phyloP scores from a whole-genome alignment of 2,888 invertebrate species.

The Lasioglossum leucozonium region DNA sequence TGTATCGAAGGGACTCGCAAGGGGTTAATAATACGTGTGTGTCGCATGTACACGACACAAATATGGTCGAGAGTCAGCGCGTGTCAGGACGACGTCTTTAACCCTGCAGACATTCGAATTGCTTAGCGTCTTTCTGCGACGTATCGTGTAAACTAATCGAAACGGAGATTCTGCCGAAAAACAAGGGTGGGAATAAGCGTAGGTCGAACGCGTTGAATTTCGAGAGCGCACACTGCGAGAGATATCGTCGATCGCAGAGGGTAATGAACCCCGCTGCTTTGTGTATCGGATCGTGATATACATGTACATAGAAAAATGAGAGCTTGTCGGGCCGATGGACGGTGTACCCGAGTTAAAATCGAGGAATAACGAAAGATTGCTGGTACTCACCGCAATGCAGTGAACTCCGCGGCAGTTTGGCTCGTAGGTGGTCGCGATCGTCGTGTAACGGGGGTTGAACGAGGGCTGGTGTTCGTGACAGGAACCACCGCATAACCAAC shows the following conservation, averaged over 20 bases:
- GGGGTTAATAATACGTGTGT: neutral
- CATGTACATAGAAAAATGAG: constrained; percentile 7
- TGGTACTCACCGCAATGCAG: constrained; percentile 80
- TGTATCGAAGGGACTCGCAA: neutral
- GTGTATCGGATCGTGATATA: constrained; percentile 24
- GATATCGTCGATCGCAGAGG: constrained; percentile 32
- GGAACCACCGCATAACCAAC: constrained; percentile 79
- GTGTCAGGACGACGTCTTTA: neutral
- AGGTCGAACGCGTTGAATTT: neutral
- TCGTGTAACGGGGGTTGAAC: constrained; percentile 76
- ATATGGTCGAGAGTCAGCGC: constrained; percentile 1
- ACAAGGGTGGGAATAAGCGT: neutral
- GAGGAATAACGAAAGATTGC: constrained; percentile 17
- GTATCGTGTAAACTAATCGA: neutral
- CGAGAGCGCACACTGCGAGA: constrained; percentile 9
- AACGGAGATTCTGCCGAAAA: neutral
- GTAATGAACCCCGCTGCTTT: constrained; percentile 59
- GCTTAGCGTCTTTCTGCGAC: neutral
- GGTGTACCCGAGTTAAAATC: constrained; percentile 1
- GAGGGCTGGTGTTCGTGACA: constrained; percentile 74
- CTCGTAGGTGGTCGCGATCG: constrained; percentile 69
- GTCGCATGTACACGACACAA: neutral
- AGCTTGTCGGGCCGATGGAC: neutral
- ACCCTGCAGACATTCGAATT: neutral
- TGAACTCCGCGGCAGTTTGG: constrained; percentile 73